Conservation (phyloP, 2,797 vertebrate species). For the Threskiornis aethiopicus region DNA sequence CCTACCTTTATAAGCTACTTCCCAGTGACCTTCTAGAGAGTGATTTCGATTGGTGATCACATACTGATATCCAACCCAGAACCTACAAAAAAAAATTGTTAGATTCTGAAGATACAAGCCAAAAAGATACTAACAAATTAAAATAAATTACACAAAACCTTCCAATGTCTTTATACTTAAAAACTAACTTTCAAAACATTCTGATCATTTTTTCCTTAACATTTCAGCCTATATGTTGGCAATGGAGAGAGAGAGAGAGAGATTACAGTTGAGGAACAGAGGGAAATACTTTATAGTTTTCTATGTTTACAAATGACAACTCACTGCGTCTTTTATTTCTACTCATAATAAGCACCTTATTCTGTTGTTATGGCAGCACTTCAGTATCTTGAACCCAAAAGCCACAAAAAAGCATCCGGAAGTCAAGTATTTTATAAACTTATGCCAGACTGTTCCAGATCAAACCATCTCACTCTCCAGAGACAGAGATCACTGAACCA, state of each 20-base stretch:
- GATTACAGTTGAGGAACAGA: not conserved
- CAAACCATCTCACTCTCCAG: not conserved
- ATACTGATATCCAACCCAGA: constrained; percentile 99
- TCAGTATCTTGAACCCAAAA: not conserved
- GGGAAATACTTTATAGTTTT: not conserved
- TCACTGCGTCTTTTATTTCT: not conserved
- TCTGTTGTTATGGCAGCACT: not conserved
- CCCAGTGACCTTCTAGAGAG: constrained; percentile 93
- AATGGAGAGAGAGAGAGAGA: not conserved
- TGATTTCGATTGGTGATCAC: constrained; percentile 92
- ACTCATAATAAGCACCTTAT: not conserved
- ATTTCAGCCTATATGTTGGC: not conserved
- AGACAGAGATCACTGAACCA: not conserved
- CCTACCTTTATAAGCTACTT: constrained; percentile 95
- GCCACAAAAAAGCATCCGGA: not conserved
- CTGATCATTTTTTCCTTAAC: not conserved
- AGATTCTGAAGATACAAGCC: not conserved
- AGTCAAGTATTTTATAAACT: not conserved
- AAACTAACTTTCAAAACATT: not conserved
- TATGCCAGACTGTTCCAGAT: not conserved
- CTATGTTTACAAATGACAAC: not conserved
- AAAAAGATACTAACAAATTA: not conserved
- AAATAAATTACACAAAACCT: not conserved
- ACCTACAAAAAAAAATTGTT: constrained; percentile 71
- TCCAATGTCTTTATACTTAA: not conserved